Evolutionary conservation across 2,113 vertebrate genomes (phyloP).

Genomic region (Phrynocephalus versicolor): DNA sequence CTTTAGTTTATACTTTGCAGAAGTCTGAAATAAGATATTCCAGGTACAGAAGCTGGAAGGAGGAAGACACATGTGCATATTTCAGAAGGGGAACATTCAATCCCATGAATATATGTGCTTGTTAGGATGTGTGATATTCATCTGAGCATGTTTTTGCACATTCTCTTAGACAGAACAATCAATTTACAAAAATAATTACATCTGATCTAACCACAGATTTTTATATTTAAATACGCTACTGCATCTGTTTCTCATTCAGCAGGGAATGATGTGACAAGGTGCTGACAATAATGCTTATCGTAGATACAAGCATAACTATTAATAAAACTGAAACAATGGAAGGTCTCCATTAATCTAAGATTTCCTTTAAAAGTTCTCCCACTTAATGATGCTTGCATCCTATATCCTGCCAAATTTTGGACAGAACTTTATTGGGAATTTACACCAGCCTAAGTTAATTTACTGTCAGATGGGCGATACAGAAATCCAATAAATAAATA

Average conservation of each 20-base stretch:
- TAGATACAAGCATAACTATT: not conserved
- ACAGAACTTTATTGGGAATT: too few species aligned
- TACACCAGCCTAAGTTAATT: too few species aligned
- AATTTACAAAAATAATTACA: not conserved
- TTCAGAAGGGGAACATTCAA: not conserved
- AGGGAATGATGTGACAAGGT: not conserved
- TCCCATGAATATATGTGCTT: not conserved
- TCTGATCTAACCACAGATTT: not conserved
- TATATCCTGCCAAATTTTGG: not conserved
- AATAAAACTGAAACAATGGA: not conserved
- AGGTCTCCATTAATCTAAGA: not conserved
- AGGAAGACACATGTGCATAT: not conserved
- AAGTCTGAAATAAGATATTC: not conserved
- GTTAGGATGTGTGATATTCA: not conserved
- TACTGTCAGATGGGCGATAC: too few species aligned
- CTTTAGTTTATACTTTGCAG: not conserved
- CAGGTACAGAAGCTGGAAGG: not conserved
- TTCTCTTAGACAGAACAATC: not conserved
- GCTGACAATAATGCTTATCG: not conserved
- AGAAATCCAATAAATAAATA: too few species aligned
- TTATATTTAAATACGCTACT: not conserved
- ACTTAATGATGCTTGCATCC: not conserved
- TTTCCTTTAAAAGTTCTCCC: not conserved
- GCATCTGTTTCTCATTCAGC: not conserved
- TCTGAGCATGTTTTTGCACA: not conserved